These are phyloP conservation scores for Pseudochromis fuscus DNA, from an alignment of 2,797 vertebrate species.

Conservation along the genomic window DNA sequence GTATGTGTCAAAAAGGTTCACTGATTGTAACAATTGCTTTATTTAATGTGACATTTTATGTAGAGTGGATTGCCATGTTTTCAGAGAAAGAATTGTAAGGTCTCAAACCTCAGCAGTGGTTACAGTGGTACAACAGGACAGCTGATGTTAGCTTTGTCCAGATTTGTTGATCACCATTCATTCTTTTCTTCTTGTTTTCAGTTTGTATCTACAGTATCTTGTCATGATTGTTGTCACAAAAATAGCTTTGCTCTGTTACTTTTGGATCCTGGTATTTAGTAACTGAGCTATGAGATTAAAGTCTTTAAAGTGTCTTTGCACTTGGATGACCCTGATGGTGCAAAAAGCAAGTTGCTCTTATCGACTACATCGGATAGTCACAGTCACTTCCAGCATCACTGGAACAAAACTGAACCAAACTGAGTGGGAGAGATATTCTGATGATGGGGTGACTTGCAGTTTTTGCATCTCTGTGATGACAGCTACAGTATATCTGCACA, in stretches of 20 bases:
- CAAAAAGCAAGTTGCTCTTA: not conserved
- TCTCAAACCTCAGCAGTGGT: conserved; percentile 18
- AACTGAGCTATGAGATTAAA: conserved; percentile 17
- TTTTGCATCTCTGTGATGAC: conserved; percentile 24
- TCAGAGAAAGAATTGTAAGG: conserved; percentile 5
- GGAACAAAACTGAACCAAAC: conserved; percentile 4
- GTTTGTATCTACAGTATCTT: conserved; percentile 33
- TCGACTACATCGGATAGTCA: conserved; percentile 14
- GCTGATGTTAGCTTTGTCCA: conserved; percentile 24
- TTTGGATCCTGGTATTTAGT: conserved; percentile 26
- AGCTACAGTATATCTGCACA: conserved; percentile 17
- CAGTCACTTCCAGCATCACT: conserved; percentile 4
- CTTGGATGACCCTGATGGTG: not conserved
- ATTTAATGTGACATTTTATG: conserved; percentile 50
- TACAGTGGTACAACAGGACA: conserved; percentile 3
- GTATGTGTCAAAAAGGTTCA: conserved; percentile 34
- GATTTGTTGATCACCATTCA: conserved; percentile 26
- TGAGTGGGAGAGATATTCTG: conserved; percentile 7
- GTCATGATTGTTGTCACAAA: conserved; percentile 28
- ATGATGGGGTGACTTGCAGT: conserved; percentile 3
- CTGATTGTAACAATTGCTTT: conserved; percentile 49
- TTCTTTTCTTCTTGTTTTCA: conserved; percentile 51
- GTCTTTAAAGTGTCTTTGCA: conserved; percentile 39
- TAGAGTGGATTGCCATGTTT: conserved; percentile 32
- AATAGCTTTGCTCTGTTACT: conserved; percentile 21